Conservation (phyloP, 2,888 invertebrate species). For the Helleia helle region DNA sequence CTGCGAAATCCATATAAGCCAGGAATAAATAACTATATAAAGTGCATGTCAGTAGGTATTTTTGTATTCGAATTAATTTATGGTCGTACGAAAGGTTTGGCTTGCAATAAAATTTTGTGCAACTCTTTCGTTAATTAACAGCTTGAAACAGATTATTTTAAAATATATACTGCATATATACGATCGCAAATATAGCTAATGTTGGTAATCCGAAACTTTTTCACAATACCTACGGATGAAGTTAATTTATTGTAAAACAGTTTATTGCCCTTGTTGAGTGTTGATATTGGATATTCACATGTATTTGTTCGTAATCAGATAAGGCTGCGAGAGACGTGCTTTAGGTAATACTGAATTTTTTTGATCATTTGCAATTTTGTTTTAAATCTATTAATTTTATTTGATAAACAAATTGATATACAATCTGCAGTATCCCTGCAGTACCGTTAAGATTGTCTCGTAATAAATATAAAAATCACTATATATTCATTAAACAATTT, state of each 20-base stretch:
- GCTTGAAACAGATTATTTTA: slow-evolving; percentile 1
- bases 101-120: slow-evolving; percentile 4
- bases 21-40: neutral
- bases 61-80: slow-evolving; percentile 9
- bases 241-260: neutral
- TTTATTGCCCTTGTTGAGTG: neutral
- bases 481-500: no score
- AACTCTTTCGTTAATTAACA: slow-evolving; percentile 5
- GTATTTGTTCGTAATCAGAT: no score
- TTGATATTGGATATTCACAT: no score
- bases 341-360: no score
- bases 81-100: slow-evolving; percentile 11
- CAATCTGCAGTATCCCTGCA: no score
- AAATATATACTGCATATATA: slow-evolving; percentile 4
- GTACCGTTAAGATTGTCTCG: no score
- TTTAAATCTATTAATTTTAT: no score
- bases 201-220: slow-evolving; percentile 2
- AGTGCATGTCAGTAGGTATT: slow-evolving; percentile 1
- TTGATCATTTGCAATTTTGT: no score
- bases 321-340: no score
- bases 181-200: neutral
- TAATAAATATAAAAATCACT: no score
- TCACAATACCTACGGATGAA: neutral
- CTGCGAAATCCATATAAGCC: neutral
- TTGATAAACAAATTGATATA: no score